Conservation (phyloP, 1,140 invertebrate species). For the Pinna nobilis region DNA sequence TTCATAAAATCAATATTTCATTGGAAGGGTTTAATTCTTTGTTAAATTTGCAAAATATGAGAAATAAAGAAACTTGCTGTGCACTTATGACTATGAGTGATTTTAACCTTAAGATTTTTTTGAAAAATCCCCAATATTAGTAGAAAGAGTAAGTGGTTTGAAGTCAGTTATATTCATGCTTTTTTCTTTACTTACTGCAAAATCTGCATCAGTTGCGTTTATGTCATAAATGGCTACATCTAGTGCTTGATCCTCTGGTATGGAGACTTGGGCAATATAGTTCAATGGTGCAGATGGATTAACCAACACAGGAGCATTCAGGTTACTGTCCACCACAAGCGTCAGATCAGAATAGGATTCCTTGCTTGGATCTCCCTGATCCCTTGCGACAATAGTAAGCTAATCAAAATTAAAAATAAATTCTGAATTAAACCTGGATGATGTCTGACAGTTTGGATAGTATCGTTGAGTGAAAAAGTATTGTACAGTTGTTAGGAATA, state of each 20-base stretch:
- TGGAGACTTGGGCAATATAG: conserved; percentile 26
- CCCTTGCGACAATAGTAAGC: conserved; percentile 47
- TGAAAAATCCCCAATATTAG: too few relatives aligned
- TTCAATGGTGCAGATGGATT: conserved; percentile 10
- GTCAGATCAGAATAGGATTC: conserved; percentile 76
- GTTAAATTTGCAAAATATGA: not conserved
- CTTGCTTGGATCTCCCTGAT: conserved; percentile 35
- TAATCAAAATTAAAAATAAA: conserved; percentile 9
- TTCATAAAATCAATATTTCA: not conserved
- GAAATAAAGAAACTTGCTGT: too few relatives aligned
- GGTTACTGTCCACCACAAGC: conserved; percentile 88
- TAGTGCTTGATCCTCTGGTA: conserved; percentile 52
- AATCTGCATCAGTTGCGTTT: conserved; percentile 46
- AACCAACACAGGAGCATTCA: conserved; percentile 82
- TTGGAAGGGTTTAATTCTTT: not conserved
- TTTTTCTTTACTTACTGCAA: conserved; percentile 41
- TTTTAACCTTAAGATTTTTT: too few relatives aligned
- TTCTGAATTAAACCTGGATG: not conserved
- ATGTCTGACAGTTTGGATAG: too few relatives aligned
- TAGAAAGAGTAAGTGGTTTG: too few relatives aligned
- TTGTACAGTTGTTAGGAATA: too few relatives aligned
- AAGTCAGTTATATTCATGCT: too few relatives aligned
- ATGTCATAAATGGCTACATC: conserved; percentile 37
- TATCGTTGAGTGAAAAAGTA: too few relatives aligned
- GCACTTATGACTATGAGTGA: too few relatives aligned